Conservation (phyloP, 1,140 invertebrate species). For the Belonocnema kinseyi region DNA sequence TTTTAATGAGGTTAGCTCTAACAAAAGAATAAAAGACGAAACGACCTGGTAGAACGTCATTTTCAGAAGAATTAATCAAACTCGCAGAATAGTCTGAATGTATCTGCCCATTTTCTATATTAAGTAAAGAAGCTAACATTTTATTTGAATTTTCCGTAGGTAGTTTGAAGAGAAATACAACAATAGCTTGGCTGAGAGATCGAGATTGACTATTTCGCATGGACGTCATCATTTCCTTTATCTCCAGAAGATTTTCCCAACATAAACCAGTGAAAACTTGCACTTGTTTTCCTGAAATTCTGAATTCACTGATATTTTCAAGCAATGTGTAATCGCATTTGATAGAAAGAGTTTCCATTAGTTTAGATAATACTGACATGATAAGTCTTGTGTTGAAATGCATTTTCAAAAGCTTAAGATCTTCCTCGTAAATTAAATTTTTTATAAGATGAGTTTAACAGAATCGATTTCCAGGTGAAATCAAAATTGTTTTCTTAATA, state of each 20-base stretch:
- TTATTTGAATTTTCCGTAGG: neutral
- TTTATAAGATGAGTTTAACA: no score
- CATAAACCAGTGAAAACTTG: neutral
- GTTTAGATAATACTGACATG: neutral
- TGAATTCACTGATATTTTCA: neutral
- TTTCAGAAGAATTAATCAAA: neutral
- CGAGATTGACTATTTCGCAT: neutral
- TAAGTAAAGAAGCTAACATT: neutral
- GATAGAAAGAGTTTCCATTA: neutral
- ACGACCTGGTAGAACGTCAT: neutral
- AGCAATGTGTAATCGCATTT: neutral
- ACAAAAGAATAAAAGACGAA: neutral
- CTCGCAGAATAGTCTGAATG: neutral
- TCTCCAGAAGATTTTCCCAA: slow-evolving; percentile 1
- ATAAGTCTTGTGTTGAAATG: neutral
- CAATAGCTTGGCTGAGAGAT: neutral
- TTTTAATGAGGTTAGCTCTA: neutral
- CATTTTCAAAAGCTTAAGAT: neutral
- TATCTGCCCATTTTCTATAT: neutral
- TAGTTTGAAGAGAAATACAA: slow-evolving; percentile 1
- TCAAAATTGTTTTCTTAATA: no score
- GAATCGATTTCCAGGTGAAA: no score
- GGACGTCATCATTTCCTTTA: neutral
- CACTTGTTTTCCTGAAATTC: neutral
- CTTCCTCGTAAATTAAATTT: no score